Percentiles rank a stretch among this genome's conserved stretches.
phyloP scores from a whole-genome alignment of 2,797 vertebrate species.

The Phrynocephalus forsythii region DNA sequence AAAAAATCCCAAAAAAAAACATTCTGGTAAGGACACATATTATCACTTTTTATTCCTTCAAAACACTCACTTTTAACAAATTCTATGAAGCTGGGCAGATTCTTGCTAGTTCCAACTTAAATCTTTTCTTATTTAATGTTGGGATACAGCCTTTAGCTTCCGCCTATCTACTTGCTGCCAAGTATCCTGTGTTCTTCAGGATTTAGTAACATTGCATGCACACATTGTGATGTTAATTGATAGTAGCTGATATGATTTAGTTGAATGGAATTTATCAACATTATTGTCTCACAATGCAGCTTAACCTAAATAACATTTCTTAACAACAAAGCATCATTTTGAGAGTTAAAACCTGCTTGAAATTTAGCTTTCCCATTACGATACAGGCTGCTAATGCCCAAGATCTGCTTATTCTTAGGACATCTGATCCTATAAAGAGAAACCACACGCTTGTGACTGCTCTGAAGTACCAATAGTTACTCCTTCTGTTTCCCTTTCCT shows the following conservation, averaged over 20 bases:
- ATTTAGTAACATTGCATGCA: neutral
- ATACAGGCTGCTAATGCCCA: too few relatives aligned
- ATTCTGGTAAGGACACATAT: neutral
- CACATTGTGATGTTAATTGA: neutral
- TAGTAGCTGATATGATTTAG: neutral
- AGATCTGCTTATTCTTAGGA: too few relatives aligned
- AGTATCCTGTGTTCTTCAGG: too few relatives aligned
- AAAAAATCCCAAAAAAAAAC: neutral
- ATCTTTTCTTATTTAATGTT: too few relatives aligned
- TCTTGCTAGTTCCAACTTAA: too few relatives aligned
- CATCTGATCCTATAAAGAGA: too few relatives aligned
- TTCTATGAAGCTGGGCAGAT: too few relatives aligned
- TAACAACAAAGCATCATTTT: neutral
- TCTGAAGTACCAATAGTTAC: neutral
- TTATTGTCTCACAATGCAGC: neutral
- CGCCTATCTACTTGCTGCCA: too few relatives aligned
- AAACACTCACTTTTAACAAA: neutral
- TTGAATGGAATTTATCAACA: neutral
- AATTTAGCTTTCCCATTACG: too few relatives aligned
- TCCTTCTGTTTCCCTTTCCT: neutral
- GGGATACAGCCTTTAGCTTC: too few relatives aligned
- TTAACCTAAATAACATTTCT: neutral
- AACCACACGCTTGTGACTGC: too few relatives aligned
- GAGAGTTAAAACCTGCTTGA: too few relatives aligned
- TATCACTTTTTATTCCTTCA: neutral